phyloP scores from a whole-genome alignment of 2,888 invertebrate genomes.

The Pyrochroa serraticornis region DNA sequence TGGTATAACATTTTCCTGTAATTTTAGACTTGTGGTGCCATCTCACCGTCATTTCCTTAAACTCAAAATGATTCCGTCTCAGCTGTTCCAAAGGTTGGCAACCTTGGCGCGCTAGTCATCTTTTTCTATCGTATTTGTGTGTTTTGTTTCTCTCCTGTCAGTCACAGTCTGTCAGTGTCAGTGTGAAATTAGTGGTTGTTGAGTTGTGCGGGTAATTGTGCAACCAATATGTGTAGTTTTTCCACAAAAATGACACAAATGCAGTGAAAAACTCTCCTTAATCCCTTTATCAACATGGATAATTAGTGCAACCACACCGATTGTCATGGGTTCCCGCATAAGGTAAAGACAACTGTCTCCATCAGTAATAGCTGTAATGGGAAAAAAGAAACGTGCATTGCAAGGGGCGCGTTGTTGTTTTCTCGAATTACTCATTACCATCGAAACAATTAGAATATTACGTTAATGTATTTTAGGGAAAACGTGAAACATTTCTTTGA shows the following conservation, averaged over 20 bases:
- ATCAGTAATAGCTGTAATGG: neutral
- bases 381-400: neutral
- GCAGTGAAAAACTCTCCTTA: constrained; percentile 13
- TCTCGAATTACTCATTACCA: neutral
- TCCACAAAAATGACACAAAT: constrained; percentile 24
- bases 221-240: constrained; percentile 12
- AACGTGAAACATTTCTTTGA: constrained; percentile 81
- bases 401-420: neutral
- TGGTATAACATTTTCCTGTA: too few species aligned
- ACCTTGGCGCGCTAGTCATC: neutral
- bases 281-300: constrained; percentile 5
- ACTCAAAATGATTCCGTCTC: neutral
- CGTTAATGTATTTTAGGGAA: constrained; percentile 64
- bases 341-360: constrained; percentile 51
- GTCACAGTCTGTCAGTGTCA: constrained; percentile 9
- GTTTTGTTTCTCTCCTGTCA: constrained; percentile 4
- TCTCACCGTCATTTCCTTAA: neutral
- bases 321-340: constrained; percentile 61
- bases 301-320: constrained; percentile 3
- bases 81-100: constrained; percentile 16
- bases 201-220: constrained; percentile 3
- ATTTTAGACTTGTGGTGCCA: constrained; percentile 1
- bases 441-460: constrained; percentile 5
- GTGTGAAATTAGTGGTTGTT: constrained; percentile 1
- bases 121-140: constrained; percentile 10